A percentile compares a stretch with the other conserved stretches of the same genome.
phyloP scores from a whole-genome alignment of 2,797 vertebrate species.

The Malurus leucopterus region DNA sequence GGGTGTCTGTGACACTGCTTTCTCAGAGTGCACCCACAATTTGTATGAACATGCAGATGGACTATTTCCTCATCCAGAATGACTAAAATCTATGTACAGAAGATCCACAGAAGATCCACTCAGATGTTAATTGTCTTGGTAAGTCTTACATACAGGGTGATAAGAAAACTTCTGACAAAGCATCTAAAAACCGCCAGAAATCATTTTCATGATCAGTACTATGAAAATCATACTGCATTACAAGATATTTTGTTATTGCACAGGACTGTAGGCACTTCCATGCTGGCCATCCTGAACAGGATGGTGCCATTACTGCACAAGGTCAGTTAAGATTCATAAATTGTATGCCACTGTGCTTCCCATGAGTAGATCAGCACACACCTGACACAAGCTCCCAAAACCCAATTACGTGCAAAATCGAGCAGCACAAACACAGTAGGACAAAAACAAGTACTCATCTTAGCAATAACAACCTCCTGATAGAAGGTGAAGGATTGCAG shows the following conservation, averaged over 20 bases:
- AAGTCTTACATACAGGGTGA: background rate
- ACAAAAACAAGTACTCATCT: background rate
- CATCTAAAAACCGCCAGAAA: background rate
- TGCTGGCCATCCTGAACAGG: background rate
- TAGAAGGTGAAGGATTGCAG: background rate
- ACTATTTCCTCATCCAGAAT: background rate
- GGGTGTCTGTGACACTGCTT: background rate
- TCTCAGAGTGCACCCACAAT: background rate
- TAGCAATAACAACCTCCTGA: background rate
- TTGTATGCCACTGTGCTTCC: background rate
- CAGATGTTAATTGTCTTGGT: background rate
- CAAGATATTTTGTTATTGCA: background rate
- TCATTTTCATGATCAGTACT: too few relatives aligned
- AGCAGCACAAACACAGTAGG: background rate
- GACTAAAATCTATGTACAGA: background rate
- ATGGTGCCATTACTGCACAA: accelerated
- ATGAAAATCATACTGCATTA: accelerated
- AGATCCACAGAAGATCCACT: background rate
- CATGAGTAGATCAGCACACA: background rate
- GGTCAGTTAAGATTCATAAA: background rate
- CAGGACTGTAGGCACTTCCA: background rate
- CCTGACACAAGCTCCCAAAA: background rate
- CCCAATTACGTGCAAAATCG: background rate
- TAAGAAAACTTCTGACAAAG: background rate
- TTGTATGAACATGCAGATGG: background rate